These are phyloP conservation scores for Macrochelys suwanniensis DNA, from an alignment of 2,797 vertebrate genomes.

Conservation along the genomic window DNA sequence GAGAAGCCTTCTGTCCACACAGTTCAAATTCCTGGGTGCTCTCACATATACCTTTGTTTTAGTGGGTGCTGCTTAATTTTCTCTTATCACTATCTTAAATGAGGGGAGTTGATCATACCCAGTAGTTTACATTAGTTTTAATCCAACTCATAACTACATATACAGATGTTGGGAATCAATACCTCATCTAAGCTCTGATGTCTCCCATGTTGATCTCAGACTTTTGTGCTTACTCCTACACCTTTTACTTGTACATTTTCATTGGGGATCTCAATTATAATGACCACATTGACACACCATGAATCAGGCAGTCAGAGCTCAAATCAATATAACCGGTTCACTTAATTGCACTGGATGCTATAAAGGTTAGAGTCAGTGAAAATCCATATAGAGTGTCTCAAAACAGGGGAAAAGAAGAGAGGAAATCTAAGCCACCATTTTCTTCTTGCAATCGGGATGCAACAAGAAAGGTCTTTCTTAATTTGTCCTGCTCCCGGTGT, in stretches of 20 bases:
- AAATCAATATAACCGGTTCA: conserved; percentile 33
- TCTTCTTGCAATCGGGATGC: neutral
- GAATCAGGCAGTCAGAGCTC: conserved; percentile 46
- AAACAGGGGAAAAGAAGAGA: neutral
- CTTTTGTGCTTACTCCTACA: conserved; percentile 32
- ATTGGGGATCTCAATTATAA: conserved; percentile 61
- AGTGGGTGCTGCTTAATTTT: neutral
- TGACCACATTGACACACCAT: conserved; percentile 47
- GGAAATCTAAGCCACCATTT: neutral
- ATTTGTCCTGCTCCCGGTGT: too few relatives aligned
- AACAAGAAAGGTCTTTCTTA: neutral
- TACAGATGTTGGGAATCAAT: neutral
- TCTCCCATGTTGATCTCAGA: conserved; percentile 10
- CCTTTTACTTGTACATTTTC: conserved; percentile 61
- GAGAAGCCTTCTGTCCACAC: neutral
- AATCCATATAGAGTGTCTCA: conserved; percentile 25
- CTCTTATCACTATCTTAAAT: neutral
- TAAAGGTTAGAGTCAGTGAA: conserved; percentile 7
- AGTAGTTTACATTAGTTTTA: neutral
- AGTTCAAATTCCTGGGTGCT: neutral
- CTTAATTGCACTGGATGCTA: conserved; percentile 10
- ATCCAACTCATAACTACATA: neutral
- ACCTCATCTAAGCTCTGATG: neutral
- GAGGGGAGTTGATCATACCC: neutral
- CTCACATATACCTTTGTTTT: neutral